A percentile compares a stretch with the other conserved stretches of the same genome.
These are phyloP conservation scores for Cephus sareptanus DNA, from an alignment of 2,888 invertebrate species.

Conservation along the genomic window DNA sequence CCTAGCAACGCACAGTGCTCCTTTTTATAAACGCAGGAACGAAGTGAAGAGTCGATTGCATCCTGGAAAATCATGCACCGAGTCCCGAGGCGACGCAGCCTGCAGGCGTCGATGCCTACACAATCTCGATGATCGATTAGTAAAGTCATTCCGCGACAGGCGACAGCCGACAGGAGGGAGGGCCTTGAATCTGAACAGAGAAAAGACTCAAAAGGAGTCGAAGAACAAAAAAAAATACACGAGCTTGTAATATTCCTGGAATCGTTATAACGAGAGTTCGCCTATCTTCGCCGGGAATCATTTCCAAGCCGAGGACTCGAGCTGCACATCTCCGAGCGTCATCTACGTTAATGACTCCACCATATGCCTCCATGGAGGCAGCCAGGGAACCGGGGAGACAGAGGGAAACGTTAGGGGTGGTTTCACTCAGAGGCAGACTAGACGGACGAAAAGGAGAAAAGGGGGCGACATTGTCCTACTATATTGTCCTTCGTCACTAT, in stretches of 20 bases:
- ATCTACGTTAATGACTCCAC: conserved; percentile 55
- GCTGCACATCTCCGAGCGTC: conserved; percentile 40
- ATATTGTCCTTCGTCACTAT: too few species aligned
- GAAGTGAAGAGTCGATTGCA: too few species aligned
- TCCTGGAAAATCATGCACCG: too few species aligned
- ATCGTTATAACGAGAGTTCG: conserved; percentile 42
- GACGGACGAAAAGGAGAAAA: conserved; percentile 8
- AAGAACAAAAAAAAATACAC: conserved; percentile 23
- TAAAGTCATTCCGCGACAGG: conserved; percentile 28
- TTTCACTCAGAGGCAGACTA: conserved; percentile 11
- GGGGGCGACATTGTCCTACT: neutral
- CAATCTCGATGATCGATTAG: conserved; percentile 46
- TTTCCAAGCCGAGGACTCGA: conserved; percentile 41
- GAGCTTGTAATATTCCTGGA: conserved; percentile 36
- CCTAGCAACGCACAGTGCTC: too few species aligned
- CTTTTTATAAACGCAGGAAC: too few species aligned
- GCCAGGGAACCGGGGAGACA: neutral
- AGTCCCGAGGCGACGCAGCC: too few species aligned
- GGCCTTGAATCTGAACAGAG: neutral
- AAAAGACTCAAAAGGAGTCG: conserved; percentile 15
- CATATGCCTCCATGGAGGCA: conserved; percentile 17
- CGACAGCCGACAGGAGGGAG: neutral
- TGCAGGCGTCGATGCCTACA: conserved; percentile 6
- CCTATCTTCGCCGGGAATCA: conserved; percentile 42
- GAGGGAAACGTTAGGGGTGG: conserved; percentile 11